Evolutionary conservation across 2,797 vertebrate species (phyloP).

Genomic region (Scyliorhinus canicula): DNA sequence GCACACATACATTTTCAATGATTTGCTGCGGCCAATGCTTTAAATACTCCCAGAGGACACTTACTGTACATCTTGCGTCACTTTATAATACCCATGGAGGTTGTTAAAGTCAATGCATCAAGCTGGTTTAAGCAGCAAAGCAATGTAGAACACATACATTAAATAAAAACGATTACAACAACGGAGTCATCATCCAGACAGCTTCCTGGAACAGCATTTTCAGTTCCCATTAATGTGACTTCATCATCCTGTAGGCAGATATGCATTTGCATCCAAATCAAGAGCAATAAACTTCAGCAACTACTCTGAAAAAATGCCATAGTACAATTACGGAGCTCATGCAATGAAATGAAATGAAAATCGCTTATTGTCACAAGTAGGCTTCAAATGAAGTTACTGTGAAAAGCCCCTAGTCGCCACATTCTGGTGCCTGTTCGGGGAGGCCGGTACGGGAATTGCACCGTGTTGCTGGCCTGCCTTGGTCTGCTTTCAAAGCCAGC

Average conservation of each 20-base stretch:
- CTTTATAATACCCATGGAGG: background rate
- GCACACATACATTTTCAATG: background rate
- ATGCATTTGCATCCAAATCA: background rate
- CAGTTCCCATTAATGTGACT: background rate
- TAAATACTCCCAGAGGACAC: background rate
- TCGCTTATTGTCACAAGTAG: too few species aligned
- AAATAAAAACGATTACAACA: background rate
- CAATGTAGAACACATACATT: background rate
- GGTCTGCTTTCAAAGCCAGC: too few species aligned
- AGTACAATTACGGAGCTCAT: background rate
- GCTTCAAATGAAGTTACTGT: too few species aligned
- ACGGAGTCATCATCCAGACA: background rate
- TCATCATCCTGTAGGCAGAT: background rate
- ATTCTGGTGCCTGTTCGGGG: too few species aligned
- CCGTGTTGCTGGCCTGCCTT: too few species aligned
- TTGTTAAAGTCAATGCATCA: background rate
- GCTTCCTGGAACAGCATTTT: background rate
- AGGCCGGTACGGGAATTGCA: too few species aligned
- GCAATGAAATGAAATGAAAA: too few species aligned
- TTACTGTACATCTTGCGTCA: background rate
- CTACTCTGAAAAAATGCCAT: background rate
- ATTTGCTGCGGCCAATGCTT: background rate
- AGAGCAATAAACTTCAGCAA: background rate
- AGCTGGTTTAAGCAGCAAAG: background rate
- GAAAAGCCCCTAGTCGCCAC: too few species aligned